A percentile compares a stretch with the other conserved stretches of the same genome.
Evolutionary conservation across 2,797 vertebrate genomes (phyloP).

Genomic region (Cyprinodon diabolis): DNA sequence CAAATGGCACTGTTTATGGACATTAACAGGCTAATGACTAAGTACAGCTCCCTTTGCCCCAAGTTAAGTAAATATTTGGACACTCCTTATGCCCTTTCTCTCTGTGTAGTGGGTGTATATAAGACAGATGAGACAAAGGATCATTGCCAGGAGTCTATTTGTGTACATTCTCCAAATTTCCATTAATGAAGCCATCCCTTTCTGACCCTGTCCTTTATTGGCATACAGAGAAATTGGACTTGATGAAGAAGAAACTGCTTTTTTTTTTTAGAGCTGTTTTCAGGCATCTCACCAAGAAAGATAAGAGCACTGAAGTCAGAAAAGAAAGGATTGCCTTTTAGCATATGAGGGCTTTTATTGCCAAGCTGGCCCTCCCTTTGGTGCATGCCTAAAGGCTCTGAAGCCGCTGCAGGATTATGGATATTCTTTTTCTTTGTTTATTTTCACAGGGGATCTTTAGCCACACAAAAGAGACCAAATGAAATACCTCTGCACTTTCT

Average conservation of each 20-base stretch:
- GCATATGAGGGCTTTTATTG: slow-evolving; percentile 54
- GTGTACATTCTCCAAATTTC: slow-evolving; percentile 40
- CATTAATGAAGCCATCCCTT: slow-evolving; percentile 21
- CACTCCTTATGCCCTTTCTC: slow-evolving; percentile 61
- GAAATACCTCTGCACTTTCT: slow-evolving; percentile 63
- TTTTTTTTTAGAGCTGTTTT: slow-evolving; percentile 60
- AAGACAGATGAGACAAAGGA: slow-evolving; percentile 56
- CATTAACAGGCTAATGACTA: slow-evolving; percentile 80
- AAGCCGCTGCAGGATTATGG: slow-evolving; percentile 62
- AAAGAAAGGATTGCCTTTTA: slow-evolving; percentile 53
- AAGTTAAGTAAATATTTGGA: slow-evolving; percentile 83
- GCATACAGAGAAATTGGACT: slow-evolving; percentile 13
- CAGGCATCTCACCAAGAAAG: slow-evolving; percentile 51
- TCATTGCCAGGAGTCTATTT: slow-evolving; percentile 37
- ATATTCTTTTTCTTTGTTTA: slow-evolving; percentile 71
- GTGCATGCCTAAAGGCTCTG: slow-evolving; percentile 52
- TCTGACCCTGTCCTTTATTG: slow-evolving; percentile 28
- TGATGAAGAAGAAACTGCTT: slow-evolving; percentile 22
- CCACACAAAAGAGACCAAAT: slow-evolving; percentile 73
- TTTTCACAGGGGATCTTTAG: slow-evolving; percentile 69
- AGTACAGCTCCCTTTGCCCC: slow-evolving; percentile 64
- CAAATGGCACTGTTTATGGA: slow-evolving; percentile 74
- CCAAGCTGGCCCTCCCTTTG: slow-evolving; percentile 29
- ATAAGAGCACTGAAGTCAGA: slow-evolving; percentile 52
- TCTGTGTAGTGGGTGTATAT: slow-evolving; percentile 30